phyloP scores from a whole-genome alignment of 2,113 vertebrate species.

The Erythrocercus mccallii region DNA sequence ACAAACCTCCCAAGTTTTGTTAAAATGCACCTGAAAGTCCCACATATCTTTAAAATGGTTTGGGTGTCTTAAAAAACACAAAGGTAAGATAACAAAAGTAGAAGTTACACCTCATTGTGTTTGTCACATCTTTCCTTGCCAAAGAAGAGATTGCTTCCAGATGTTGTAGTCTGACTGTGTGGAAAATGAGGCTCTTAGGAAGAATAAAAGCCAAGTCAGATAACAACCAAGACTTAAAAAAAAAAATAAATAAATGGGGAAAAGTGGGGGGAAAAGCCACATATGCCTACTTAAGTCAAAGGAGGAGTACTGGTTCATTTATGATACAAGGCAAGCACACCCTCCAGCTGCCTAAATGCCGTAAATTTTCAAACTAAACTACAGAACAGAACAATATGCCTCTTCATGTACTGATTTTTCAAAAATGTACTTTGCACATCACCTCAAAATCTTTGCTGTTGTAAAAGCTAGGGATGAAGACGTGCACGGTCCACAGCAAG shows the following conservation, averaged over 20 bases:
- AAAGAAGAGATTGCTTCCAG: conserved; percentile 52
- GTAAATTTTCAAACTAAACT: not conserved
- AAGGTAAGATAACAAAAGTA: conserved; percentile 32
- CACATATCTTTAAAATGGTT: not conserved
- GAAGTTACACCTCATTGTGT: conserved; percentile 21
- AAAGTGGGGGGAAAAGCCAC: not conserved
- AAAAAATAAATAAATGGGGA: not conserved
- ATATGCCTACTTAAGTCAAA: not conserved
- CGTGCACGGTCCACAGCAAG: not conserved
- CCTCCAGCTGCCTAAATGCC: not conserved
- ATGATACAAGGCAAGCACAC: not conserved
- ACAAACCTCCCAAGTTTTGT: not conserved
- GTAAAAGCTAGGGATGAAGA: not conserved
- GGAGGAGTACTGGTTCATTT: not conserved
- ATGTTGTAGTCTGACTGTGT: not conserved
- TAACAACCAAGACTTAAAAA: not conserved
- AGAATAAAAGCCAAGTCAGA: conserved; percentile 42
- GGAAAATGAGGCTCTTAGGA: conserved; percentile 41
- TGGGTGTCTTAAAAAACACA: not conserved
- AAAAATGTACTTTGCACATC: not conserved
- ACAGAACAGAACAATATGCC: not conserved
- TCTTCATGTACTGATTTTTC: not conserved
- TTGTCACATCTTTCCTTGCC: conserved; percentile 6
- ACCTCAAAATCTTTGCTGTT: not conserved
- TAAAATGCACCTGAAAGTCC: not conserved